Base-by-base conservation (phyloP, 2,113 vertebrate species). In the Microcebus griseorufus region DNA sequence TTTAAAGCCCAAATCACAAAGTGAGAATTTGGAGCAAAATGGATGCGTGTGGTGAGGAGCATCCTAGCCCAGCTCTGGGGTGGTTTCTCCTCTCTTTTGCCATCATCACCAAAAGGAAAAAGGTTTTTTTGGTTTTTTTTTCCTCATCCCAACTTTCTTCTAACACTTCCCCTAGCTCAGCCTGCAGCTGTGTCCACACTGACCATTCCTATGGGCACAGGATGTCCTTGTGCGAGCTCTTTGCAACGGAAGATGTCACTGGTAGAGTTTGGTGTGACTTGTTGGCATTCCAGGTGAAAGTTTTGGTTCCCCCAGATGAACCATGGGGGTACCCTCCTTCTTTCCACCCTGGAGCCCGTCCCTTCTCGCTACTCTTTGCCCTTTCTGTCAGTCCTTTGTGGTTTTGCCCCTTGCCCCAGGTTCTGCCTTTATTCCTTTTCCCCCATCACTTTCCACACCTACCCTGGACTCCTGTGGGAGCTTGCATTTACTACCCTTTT, bases 311-410 rank as follows among this genome's bases (percentile, higher is more conserved):
- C n/a, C 18, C 9, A 27, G 48, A 55, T 55, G 8, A 79, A 69
- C 3, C 0, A 0, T 17, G 48, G 42, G 12, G 34, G 39, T 4
- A 1, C 11, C 51, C 22, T 32, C 14, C 4, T 2, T 53, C n/a
- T 14, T 39, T 18, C 27, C 16, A 45, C n/a, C 72, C 11, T 7
- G 48, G n/a, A 34, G 16, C 14, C 65, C 18, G 22, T 32, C n/a
- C n/a, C 39, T 11, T 16, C 34, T 29, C n/a, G 37, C 27, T 4
- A 37, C 9, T 73, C 17, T 29, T 58, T 8, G 9, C 37, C 27
- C 55, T 34, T 23, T 37, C 75, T 48, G 6, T 64, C n/a, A 45
- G 3, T 76, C 4, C 37, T 65, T 45, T 37, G 3, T 20, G n/a
- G 18, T 34, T 80, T 73, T 27, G 11, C 60, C 18, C n/a, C 39